Conservation (phyloP, 2,797 vertebrate genomes). For the Scolopax bukidnonensis region DNA sequence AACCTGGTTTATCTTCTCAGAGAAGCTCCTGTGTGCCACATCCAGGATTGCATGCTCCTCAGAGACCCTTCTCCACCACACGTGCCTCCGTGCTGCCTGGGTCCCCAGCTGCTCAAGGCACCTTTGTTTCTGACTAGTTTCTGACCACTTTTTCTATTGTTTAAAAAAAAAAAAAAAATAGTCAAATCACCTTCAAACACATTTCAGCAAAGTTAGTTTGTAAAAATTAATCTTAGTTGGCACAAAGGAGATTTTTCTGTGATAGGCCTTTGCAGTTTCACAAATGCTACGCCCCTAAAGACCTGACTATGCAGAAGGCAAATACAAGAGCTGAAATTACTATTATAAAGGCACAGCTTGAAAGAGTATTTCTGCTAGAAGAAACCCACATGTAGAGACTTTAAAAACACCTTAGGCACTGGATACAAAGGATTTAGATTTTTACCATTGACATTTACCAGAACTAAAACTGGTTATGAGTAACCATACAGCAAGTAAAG, state of each 20-base stretch:
- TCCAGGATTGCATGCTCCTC: rapidly evolving
- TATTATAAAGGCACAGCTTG: not conserved
- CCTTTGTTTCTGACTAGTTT: not conserved
- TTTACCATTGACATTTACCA: not conserved
- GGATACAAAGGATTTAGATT: not conserved
- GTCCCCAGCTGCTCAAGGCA: not conserved
- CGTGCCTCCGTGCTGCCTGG: rapidly evolving
- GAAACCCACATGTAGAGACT: not conserved
- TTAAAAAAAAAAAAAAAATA: not conserved
- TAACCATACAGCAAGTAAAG: not conserved
- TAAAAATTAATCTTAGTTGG: not conserved
- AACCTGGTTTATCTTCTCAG: not conserved
- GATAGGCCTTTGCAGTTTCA: not conserved
- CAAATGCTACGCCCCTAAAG: not conserved
- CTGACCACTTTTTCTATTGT: not conserved
- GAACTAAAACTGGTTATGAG: not conserved
- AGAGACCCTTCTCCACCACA: not conserved
- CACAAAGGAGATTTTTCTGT: not conserved
- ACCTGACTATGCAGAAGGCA: not conserved
- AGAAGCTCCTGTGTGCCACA: not conserved
- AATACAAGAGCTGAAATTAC: not conserved
- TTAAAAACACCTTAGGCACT: not conserved
- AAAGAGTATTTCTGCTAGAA: not conserved
- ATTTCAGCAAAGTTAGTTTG: not conserved
- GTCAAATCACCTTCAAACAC: not conserved